Percentiles rank a stretch among this genome's conserved stretches.
Evolutionary conservation across 2,888 invertebrate species (phyloP).

Genomic region (Xylophagus ater): DNA sequence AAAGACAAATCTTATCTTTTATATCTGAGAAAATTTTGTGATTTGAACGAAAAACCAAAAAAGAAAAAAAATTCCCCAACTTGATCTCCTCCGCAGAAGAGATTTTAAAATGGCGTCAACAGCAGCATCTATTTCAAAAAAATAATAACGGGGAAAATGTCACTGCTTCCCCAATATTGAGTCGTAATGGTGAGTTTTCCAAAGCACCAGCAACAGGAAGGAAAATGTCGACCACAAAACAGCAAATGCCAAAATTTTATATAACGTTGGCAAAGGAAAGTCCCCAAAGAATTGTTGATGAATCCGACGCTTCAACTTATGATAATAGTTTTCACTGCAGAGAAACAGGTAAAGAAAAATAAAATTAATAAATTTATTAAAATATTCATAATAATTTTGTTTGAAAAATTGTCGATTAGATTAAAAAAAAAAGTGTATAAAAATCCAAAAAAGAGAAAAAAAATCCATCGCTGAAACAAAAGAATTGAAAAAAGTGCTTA

Average conservation of each 20-base stretch:
- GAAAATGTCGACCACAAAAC: constrained; percentile 10
- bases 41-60: too few species aligned
- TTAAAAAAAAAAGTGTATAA: neutral
- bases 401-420: neutral
- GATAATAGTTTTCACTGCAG: constrained; percentile 21
- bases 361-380: too few species aligned
- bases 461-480: constrained; percentile 1
- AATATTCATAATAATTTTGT: neutral
- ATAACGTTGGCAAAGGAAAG: constrained; percentile 18
- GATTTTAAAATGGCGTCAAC: constrained; percentile 20
- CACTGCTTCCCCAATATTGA: constrained; percentile 16
- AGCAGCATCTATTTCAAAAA: too few species aligned
- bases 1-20: too few species aligned
- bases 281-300: constrained; percentile 17
- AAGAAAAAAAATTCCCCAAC: too few species aligned
- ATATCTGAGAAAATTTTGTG: too few species aligned
- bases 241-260: constrained; percentile 7
- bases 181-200: constrained; percentile 13
- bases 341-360: constrained; percentile 26
- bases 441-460: neutral
- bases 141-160: constrained; percentile 19
- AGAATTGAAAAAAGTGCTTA: constrained; percentile 3
- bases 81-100: constrained; percentile 19
- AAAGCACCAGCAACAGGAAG: constrained; percentile 13
- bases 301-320: constrained; percentile 21